Evolutionary conservation across 2,113 vertebrate genomes (phyloP).

Genomic region (Cyanistes caeruleus): DNA sequence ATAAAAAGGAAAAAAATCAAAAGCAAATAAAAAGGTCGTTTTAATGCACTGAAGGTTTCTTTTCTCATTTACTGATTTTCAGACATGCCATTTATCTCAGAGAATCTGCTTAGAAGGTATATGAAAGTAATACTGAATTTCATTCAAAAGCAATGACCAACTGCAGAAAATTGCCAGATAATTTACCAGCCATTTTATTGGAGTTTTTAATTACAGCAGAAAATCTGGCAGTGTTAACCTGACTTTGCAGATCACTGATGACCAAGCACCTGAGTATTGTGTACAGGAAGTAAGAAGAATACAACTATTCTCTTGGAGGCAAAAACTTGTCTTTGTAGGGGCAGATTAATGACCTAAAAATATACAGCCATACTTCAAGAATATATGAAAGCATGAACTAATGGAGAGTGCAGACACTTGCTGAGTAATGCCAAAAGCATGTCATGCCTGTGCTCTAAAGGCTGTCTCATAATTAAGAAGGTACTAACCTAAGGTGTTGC

Average conservation of each 20-base stretch:
- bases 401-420: neutral
- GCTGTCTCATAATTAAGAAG: neutral
- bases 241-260: neutral
- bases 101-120: neutral
- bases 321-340: neutral
- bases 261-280: neutral
- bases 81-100: neutral
- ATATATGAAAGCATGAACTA: neutral
- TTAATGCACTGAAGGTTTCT: neutral
- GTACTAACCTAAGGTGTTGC: neutral
- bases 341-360: neutral
- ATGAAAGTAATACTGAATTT: neutral
- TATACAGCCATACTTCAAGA: neutral
- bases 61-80: neutral
- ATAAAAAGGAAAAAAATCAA: neutral
- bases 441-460: neutral
- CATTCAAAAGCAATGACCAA: neutral
- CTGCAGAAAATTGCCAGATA: neutral
- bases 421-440: neutral
- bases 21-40: neutral
- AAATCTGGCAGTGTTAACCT: neutral
- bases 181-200: neutral
- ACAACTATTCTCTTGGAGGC: neutral
- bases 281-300: neutral
- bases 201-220: neutral